These are phyloP conservation scores for Cebidichthys violaceus DNA, from an alignment of 2,113 vertebrate species.

Conservation along the genomic window DNA sequence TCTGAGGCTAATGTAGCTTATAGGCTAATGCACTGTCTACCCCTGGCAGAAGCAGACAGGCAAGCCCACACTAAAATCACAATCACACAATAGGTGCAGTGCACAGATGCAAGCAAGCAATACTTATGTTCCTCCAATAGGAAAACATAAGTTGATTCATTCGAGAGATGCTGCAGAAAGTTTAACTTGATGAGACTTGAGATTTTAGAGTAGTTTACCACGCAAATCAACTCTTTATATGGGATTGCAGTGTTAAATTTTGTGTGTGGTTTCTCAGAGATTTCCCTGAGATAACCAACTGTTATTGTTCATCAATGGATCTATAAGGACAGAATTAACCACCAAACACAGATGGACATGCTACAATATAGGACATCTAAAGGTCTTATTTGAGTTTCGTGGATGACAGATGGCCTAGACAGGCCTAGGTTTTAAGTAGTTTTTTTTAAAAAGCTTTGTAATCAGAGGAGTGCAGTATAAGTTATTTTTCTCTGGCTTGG, in stretches of 20 bases:
- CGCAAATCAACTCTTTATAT: background rate
- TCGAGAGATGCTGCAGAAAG: background rate
- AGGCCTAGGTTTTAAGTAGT: background rate
- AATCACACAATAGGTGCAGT: conserved; percentile 1
- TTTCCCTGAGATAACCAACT: too few species aligned
- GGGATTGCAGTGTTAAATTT: background rate
- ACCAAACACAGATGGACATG: background rate
- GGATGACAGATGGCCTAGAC: background rate
- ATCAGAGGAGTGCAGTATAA: background rate
- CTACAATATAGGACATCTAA: background rate
- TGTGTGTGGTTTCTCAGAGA: background rate
- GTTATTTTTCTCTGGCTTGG: background rate
- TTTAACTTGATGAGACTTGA: background rate
- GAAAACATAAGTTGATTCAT: background rate
- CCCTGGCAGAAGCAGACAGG: background rate
- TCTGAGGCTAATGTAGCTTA: background rate
- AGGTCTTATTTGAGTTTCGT: background rate
- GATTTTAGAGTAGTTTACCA: background rate
- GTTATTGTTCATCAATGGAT: background rate
- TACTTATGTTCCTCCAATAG: background rate
- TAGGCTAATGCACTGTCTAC: background rate
- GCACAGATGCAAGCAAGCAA: background rate
- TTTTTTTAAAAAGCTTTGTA: background rate
- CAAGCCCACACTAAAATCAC: conserved; percentile 22
- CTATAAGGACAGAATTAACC: background rate